Evolutionary conservation across 2,888 invertebrate genomes (phyloP).

Genomic region (Sarcophaga caerulescens): DNA sequence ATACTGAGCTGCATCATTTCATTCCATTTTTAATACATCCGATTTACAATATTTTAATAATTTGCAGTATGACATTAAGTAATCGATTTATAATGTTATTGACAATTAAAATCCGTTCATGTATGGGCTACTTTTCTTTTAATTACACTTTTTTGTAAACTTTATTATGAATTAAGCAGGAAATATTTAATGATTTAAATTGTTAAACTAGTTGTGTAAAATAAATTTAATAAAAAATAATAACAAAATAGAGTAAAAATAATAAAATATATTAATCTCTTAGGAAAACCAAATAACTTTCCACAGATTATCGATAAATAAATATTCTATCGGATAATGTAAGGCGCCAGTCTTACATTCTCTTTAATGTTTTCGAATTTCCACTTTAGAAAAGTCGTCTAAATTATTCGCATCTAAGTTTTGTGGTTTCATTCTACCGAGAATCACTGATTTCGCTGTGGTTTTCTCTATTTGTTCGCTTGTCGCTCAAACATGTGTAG

Average conservation of each 20-base stretch:
- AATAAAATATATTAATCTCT: not conserved
- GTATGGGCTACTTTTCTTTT: too few relatives aligned
- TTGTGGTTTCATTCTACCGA: not conserved
- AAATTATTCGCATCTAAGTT: not conserved
- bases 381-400: not conserved
- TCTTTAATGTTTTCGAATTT: not conserved
- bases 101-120: too few relatives aligned
- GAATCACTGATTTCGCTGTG: slow-evolving; percentile 35
- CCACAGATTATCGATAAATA: slow-evolving; percentile 29
- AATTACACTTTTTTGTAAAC: too few relatives aligned
- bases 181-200: too few relatives aligned
- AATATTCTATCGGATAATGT: slow-evolving; percentile 38
- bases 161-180: too few relatives aligned
- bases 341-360: slow-evolving; percentile 37
- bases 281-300: not conserved
- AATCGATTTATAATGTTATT: too few relatives aligned
- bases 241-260: not conserved
- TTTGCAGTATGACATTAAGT: too few relatives aligned
- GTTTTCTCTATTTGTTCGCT: slow-evolving; percentile 10
- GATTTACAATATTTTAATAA: too few relatives aligned
- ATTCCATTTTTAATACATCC: too few relatives aligned
- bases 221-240: not conserved
- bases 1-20: too few relatives aligned
- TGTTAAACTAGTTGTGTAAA: not conserved
- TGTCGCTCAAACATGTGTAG: too few relatives aligned